Percentiles rank a stretch among this genome's conserved stretches.
These are phyloP conservation scores for Pachypeltis micranthus DNA, from an alignment of 1,140 invertebrate genomes.

Conservation along the genomic window DNA sequence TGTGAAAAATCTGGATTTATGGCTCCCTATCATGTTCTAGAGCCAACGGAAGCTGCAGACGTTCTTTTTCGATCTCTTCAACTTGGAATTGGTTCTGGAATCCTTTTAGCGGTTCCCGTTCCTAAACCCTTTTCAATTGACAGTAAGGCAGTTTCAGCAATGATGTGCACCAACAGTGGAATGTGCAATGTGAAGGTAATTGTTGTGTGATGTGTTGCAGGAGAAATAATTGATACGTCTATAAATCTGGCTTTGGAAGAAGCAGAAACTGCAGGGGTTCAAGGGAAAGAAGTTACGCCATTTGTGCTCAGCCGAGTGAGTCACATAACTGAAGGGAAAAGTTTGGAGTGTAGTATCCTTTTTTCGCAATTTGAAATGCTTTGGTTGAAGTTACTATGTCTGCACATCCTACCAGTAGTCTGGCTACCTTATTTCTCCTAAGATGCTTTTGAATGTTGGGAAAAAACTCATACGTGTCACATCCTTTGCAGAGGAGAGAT, in stretches of 20 bases:
- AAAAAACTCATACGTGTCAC: no score
- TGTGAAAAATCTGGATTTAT: conserved; percentile 50
- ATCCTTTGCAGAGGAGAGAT: no score
- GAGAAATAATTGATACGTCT: conserved; percentile 38
- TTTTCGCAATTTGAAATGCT: not conserved
- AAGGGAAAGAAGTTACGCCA: conserved; percentile 84
- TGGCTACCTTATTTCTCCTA: no score
- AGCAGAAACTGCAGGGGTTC: conserved; percentile 60
- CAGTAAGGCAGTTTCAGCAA: no score
- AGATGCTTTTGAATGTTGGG: no score
- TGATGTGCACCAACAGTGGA: no score
- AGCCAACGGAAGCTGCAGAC: conserved; percentile 52
- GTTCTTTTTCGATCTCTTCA: conserved; percentile 46
- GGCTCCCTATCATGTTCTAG: conserved; percentile 54
- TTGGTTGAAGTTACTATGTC: no score
- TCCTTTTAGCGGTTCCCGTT: conserved; percentile 85
- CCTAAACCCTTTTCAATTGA: conserved; percentile 55
- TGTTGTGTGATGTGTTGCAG: conserved; percentile 19
- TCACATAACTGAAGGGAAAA: conserved; percentile 63
- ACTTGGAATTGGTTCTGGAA: conserved; percentile 60
- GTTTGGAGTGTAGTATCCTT: conserved; percentile 65
- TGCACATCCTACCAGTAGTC: no score
- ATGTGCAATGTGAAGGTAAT: not conserved
- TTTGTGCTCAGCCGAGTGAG: conserved; percentile 70
- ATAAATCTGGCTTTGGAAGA: conserved; percentile 56